Evolutionary conservation across 2,113 vertebrate species (phyloP).

Genomic region (Marmota monax): DNA sequence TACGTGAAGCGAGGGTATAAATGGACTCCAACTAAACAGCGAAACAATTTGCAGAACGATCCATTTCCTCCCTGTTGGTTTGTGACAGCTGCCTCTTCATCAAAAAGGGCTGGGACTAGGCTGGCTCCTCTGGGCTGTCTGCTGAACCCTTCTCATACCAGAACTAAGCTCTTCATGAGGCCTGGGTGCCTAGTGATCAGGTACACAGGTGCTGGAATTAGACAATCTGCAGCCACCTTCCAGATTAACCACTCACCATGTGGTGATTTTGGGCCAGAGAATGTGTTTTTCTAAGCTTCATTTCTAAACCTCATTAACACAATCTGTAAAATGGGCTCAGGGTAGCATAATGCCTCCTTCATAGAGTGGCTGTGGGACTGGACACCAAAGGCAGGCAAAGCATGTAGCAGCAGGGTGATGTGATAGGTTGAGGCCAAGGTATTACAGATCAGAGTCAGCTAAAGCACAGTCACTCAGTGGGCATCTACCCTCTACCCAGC

Average conservation of each 20-base stretch:
- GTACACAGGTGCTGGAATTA: background rate
- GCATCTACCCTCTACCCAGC: background rate
- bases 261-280: background rate
- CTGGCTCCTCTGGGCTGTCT: background rate
- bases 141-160: background rate
- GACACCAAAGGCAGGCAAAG: background rate
- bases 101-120: background rate
- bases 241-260: background rate
- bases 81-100: background rate
- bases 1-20: background rate
- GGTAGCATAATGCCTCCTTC: background rate
- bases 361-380: background rate
- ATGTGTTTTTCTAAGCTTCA: background rate
- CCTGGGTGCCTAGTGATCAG: background rate
- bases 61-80: background rate
- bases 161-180: no score
- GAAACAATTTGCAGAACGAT: background rate
- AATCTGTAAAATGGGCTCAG: constrained; percentile 35
- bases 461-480: background rate
- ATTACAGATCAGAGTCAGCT: background rate
- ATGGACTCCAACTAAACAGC: background rate
- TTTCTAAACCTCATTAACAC: background rate
- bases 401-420: background rate
- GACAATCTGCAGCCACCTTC: background rate
- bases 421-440: background rate